These are phyloP conservation scores for Phylloscopus collybita DNA, from an alignment of 2,797 vertebrate species.

Conservation along the genomic window DNA sequence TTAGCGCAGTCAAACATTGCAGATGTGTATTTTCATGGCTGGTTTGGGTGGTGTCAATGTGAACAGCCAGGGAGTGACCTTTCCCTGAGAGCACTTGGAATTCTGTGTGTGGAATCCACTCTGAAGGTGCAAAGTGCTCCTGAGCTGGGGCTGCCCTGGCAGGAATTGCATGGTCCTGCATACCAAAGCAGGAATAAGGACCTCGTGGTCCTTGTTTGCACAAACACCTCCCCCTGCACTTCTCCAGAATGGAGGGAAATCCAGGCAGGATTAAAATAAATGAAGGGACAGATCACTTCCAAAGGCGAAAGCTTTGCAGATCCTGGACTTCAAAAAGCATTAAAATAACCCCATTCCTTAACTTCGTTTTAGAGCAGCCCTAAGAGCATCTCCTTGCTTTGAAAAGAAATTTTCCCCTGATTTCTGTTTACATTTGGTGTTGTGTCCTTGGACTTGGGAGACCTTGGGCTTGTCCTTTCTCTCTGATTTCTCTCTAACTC, in stretches of 20 bases:
- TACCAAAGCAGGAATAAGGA: neutral
- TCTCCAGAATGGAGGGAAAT: neutral
- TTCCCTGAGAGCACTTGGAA: neutral
- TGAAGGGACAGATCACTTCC: neutral
- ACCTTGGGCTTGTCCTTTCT: neutral
- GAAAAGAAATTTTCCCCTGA: neutral
- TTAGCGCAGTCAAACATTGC: neutral
- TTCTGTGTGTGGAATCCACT: neutral
- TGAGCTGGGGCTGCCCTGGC: neutral
- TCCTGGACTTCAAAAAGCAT: neutral
- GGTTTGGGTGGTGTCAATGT: neutral
- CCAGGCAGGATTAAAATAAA: conserved; percentile 31
- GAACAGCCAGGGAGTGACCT: neutral
- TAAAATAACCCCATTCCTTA: neutral
- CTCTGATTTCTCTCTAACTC: neutral
- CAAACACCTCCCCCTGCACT: neutral
- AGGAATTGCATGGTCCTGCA: neutral
- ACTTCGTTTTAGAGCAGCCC: neutral
- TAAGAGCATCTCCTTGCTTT: neutral
- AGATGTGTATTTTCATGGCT: neutral
- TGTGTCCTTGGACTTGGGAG: neutral
- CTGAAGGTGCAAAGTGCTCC: neutral
- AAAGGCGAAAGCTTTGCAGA: neutral
- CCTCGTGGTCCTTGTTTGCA: neutral
- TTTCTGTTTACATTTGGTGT: neutral